Conservation (phyloP, 2,888 invertebrate species). For the Cataglyphis rosenhaueri region DNA sequence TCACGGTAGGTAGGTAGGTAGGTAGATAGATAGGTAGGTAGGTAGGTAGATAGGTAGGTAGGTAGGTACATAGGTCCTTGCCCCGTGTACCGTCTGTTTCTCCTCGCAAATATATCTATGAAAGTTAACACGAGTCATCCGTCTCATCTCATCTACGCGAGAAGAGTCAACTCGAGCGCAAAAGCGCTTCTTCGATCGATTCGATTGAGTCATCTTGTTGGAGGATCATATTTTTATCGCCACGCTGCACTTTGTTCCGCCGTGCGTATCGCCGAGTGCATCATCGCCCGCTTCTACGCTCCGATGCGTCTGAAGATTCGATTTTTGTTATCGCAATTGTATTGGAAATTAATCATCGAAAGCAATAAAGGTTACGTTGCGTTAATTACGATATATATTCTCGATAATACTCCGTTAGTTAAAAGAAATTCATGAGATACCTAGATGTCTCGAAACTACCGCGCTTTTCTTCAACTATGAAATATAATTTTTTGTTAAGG, state of each 20-base stretch:
- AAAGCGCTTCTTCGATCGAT: slow-evolving; percentile 42
- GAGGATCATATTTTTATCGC: slow-evolving; percentile 51
- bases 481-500: slow-evolving; percentile 40
- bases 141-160: slow-evolving; percentile 29
- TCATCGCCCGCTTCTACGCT: slow-evolving; percentile 30
- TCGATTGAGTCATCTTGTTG: slow-evolving; percentile 48
- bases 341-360: slow-evolving; percentile 51
- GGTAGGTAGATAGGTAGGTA: slow-evolving; percentile 48
- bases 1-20: slow-evolving; percentile 61
- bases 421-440: neutral
- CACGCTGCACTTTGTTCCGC: slow-evolving; percentile 48
- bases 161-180: slow-evolving; percentile 47
- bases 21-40: slow-evolving; percentile 20
- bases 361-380: slow-evolving; percentile 8
- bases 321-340: slow-evolving; percentile 35
- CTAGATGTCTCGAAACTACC: slow-evolving; percentile 1
- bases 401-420: slow-evolving; percentile 2
- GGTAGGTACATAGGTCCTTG: slow-evolving; percentile 28
- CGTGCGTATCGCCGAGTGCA: slow-evolving; percentile 48
- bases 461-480: slow-evolving; percentile 34
- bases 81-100: slow-evolving; percentile 59
- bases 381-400: slow-evolving; percentile 32
- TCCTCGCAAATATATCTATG: slow-evolving; percentile 59
- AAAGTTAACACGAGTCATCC: slow-evolving; percentile 30
- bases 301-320: slow-evolving; percentile 43